phyloP scores from a whole-genome alignment of 2,888 invertebrate genomes.

The Charanyca ferruginea region DNA sequence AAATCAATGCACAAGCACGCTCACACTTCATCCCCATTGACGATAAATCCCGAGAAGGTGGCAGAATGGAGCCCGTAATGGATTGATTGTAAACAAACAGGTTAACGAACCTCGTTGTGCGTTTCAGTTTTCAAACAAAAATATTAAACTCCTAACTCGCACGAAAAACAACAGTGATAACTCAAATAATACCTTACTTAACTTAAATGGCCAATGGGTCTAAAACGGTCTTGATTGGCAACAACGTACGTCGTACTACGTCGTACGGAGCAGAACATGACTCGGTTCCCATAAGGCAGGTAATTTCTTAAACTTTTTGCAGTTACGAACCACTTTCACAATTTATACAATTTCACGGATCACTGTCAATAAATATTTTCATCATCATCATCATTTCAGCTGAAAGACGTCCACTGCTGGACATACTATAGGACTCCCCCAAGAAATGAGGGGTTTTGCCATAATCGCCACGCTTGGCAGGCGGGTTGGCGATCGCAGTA shows the following conservation, averaged over 20 bases:
- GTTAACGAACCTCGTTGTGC: not conserved
- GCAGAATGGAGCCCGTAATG: not conserved
- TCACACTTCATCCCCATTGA: constrained; percentile 16
- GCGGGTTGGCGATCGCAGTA: no score
- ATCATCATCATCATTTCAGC: no score
- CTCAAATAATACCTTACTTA: not conserved
- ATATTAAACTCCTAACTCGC: not conserved
- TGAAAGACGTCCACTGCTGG: no score
- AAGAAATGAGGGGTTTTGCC: no score
- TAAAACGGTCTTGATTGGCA: not conserved
- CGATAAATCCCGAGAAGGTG: constrained; percentile 16
- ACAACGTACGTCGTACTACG: not conserved
- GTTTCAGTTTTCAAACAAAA: constrained; percentile 4
- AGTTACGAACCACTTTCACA: no score
- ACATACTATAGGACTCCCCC: no score
- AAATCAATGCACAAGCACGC: constrained; percentile 51
- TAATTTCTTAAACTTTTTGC: no score
- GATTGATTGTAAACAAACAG: constrained; percentile 11
- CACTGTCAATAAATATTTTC: no score
- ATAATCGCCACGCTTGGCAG: no score
- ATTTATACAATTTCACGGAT: no score
- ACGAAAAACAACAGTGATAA: not conserved
- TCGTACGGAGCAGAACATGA: no score
- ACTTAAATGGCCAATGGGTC: no score
- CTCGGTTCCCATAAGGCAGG: not conserved